phyloP scores from a whole-genome alignment of 2,113 vertebrate genomes.

The Archocentrus centrarchus region DNA sequence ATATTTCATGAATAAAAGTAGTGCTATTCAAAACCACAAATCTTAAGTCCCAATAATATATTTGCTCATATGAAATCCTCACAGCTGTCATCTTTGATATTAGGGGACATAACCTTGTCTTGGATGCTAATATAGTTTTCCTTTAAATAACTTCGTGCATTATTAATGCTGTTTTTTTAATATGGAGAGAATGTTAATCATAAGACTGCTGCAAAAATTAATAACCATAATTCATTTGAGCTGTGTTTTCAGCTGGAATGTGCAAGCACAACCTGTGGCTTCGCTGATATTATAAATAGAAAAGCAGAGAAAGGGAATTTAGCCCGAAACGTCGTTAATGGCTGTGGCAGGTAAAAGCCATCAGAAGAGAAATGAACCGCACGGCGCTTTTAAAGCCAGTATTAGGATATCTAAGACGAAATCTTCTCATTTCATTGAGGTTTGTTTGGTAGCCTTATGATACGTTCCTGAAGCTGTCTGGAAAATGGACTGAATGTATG shows the following conservation, averaged over 20 bases:
- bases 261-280: constrained; percentile 45
- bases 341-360: constrained; percentile 49
- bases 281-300: constrained; percentile 67
- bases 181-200: constrained; percentile 42
- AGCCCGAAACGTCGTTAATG: constrained; percentile 51
- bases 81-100: constrained; percentile 46
- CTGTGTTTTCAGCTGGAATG: constrained; percentile 60
- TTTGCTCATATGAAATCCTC: constrained; percentile 47
- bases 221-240: constrained; percentile 54
- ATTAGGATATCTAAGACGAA: constrained; percentile 34
- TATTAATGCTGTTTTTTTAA: constrained; percentile 44
- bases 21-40: constrained; percentile 32
- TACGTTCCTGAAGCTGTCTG: constrained; percentile 50
- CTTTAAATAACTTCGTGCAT: constrained; percentile 21
- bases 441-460: constrained; percentile 42
- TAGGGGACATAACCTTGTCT: constrained; percentile 25
- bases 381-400: constrained; percentile 21
- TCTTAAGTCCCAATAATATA: constrained; percentile 36
- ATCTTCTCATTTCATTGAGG: constrained; percentile 42
- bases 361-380: constrained; percentile 13
- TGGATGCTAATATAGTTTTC: constrained; percentile 45
- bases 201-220: constrained; percentile 57
- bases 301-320: constrained; percentile 56
- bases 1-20: constrained; percentile 56
- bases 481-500: constrained; percentile 35